Evolutionary conservation across 2,797 vertebrate genomes (phyloP), one percentile per base, ranked within the genome.

Genomic region (Holocentrus rufus): DNA sequence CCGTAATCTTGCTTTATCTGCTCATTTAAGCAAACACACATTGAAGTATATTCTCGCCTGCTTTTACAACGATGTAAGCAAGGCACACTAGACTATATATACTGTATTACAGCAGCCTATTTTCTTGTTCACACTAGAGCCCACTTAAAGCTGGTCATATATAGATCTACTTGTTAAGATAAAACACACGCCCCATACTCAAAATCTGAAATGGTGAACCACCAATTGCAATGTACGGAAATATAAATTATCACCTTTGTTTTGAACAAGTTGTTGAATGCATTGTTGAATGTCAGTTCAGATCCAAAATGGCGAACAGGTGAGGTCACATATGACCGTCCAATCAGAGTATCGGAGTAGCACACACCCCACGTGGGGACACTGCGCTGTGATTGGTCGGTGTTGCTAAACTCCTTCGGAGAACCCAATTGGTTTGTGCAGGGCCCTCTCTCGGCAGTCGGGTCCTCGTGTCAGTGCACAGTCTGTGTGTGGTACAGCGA

Each of bases 401-500:
- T 5, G 11, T 1, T 0, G 75, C 65, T 53, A 72, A 88, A 82
- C 82, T 84, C 72, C 54, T 92, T 85, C 88, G 81, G 80, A 90
- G 83, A 84, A 81, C 75, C 86, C 76, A 87, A 95, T 95, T 96
- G 95, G 95, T 80, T 69, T 76, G 85, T 55, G 87, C 85, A 72
- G 77, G 88, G 88, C 90, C 91, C 92, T 94, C 93, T 95, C 93
- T 91, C 94, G 90, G 91, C 94, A 91, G 95, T 93, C 91, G 90
- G 91, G 91, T 94, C 95, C 94, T 94, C 94, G 93, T 95, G 95
- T 94, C 92, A 90, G 91, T 88, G 90, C 93, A 74, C 92, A 94
- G 95, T 93, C 93, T 95, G 95, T 95, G 94, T 94, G 95, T 95
- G 95, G 95, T 91, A 94, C 90, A 77, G 93, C 87, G 90, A 84